Evolutionary conservation across 2,113 vertebrate genomes (phyloP).

Genomic region (Phylloscopus trochiloides): DNA sequence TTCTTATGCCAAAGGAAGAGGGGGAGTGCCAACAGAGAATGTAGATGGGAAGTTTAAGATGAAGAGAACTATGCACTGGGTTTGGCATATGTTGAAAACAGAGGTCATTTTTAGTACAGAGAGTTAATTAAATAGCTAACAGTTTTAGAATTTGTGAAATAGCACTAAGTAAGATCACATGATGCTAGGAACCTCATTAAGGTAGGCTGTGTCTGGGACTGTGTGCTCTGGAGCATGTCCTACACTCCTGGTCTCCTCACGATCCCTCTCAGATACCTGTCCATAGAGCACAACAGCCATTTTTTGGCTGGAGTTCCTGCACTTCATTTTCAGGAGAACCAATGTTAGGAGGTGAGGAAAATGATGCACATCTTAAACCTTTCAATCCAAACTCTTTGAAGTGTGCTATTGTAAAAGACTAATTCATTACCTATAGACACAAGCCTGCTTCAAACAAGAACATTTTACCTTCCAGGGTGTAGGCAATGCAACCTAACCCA

Average conservation of each 20-base stretch:
- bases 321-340: neutral
- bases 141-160: neutral
- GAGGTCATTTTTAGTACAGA: neutral
- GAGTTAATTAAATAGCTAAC: conserved; percentile 24
- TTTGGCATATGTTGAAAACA: neutral
- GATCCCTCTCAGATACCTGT: neutral
- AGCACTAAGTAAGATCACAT: neutral
- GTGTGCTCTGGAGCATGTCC: neutral
- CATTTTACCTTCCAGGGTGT: neutral
- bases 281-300: fast-evolving
- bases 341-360: neutral
- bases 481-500: neutral
- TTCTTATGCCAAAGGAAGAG: neutral
- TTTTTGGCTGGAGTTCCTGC: neutral
- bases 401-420: neutral
- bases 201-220: neutral
- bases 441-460: neutral
- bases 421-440: neutral
- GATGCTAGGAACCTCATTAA: neutral
- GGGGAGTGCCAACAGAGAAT: neutral
- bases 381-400: neutral
- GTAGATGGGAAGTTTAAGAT: conserved; percentile 15
- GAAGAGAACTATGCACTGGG: neutral
- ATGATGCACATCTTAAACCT: neutral
- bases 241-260: neutral